Evolutionary conservation across 1,140 invertebrate species (phyloP).

Genomic region (Copidosoma floridanum): DNA sequence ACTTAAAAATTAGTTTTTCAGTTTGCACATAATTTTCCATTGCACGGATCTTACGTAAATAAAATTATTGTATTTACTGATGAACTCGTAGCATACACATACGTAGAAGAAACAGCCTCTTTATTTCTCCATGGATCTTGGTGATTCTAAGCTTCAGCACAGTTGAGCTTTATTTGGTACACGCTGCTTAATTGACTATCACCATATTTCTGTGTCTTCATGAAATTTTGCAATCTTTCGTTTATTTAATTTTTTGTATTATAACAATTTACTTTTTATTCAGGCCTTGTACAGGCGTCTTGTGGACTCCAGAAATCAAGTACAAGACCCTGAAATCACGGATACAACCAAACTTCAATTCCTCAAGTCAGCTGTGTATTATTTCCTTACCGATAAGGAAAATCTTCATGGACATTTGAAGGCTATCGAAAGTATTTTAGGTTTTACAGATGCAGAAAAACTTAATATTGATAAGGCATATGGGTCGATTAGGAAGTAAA

Average conservation of each 20-base stretch:
- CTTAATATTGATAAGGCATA: slow-evolving; percentile 67
- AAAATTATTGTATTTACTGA: background rate
- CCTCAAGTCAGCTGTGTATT: slow-evolving; percentile 86
- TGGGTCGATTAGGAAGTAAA: slow-evolving; percentile 41
- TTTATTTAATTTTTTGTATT: background rate
- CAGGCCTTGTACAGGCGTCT: slow-evolving; percentile 81
- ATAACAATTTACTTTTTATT: slow-evolving; percentile 20
- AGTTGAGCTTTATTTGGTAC: background rate
- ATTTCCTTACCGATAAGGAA: slow-evolving; percentile 83
- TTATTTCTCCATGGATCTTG: slow-evolving; percentile 38
- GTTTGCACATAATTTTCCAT: background rate
- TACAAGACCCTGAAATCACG: slow-evolving; percentile 80
- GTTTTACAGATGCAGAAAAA: slow-evolving; percentile 74
- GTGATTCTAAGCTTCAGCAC: slow-evolving; percentile 19
- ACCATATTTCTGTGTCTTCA: background rate
- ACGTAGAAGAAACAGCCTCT: slow-evolving; percentile 51
- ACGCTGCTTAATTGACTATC: background rate
- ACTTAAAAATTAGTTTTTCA: too few relatives aligned
- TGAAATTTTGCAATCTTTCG: too few relatives aligned
- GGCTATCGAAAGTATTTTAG: slow-evolving; percentile 83
- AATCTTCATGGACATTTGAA: slow-evolving; percentile 80
- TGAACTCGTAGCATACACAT: background rate
- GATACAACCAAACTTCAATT: slow-evolving; percentile 77
- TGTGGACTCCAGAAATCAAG: slow-evolving; percentile 68
- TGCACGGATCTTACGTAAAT: background rate